Conservation (phyloP, 2,113 vertebrate species). For the Rhipidura dahli region DNA sequence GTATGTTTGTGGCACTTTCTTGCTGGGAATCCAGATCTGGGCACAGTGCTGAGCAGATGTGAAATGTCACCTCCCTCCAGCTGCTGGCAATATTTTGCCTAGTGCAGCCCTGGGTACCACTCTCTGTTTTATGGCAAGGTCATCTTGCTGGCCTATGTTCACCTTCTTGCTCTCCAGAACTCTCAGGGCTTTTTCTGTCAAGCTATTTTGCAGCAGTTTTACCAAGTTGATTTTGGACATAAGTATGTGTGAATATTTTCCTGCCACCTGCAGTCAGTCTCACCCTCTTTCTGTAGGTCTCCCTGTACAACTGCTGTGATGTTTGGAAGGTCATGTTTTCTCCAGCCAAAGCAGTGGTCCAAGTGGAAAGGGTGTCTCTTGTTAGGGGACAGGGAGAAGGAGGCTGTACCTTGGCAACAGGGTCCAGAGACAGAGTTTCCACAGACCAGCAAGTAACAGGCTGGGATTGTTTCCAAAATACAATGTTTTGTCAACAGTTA, state of each 20-base stretch:
- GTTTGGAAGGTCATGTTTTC: background rate
- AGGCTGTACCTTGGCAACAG: background rate
- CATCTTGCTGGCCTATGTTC: background rate
- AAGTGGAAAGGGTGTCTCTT: background rate
- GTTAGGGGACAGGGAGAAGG: background rate
- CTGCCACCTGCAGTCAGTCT: background rate
- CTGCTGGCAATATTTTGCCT: background rate
- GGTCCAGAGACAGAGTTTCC: background rate
- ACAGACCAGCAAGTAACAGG: background rate
- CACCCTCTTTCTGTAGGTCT: background rate
- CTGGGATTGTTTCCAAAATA: background rate
- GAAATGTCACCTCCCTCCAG: background rate
- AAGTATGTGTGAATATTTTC: background rate
- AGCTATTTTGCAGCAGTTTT: background rate
- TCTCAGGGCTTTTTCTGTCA: background rate
- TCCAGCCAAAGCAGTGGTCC: background rate
- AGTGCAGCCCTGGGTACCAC: background rate
- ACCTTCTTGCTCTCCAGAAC: background rate
- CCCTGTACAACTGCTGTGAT: background rate
- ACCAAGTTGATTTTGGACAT: background rate
- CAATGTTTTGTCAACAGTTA: background rate
- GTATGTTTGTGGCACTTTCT: no score
- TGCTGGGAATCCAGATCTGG: background rate
- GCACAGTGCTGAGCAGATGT: background rate
- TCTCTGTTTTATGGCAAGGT: background rate